Base-by-base conservation (phyloP, 1,140 invertebrate genomes). In the Bombyx mandarina region DNA sequence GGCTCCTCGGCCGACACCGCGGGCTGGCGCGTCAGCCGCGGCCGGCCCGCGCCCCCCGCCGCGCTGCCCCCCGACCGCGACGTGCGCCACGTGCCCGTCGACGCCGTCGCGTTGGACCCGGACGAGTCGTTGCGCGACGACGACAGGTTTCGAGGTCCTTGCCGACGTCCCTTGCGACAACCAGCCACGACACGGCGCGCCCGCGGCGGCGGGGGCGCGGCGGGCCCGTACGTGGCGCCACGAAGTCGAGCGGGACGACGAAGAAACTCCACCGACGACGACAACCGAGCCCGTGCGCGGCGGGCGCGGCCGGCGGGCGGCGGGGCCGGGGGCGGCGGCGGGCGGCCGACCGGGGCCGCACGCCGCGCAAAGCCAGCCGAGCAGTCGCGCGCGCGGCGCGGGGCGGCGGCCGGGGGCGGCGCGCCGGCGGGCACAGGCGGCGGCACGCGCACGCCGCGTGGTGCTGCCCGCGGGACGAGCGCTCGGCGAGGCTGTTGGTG, bases 131-230 rank as follows among this genome's bases (percentile, higher is more conserved):
- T 97, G 9, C 95, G 89, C 1, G 94, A 95, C 66, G 93, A 94
- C 49, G 94, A 96, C 53, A 97, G 79, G 79, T 96, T 97, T n/a
- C n/a, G n/a, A n/a, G n/a, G n/a, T 1, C 95, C 97, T 73, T 97
- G 95, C 77, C 97, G 95, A 1, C 94, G 96, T 0, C 95, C 94
- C 84, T 97, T 97, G 18, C 95, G 88, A n/a, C n/a, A n/a, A n/a
- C n/a, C n/a, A 0, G 95, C 95, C 5, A 97, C 94, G 22, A 96
- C 88, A 95, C 95, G 97, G 0, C 95, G 95, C 0, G 95, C 94
- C 35, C 94, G 88, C 68, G 94, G 93, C 0, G 94, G 93, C 48
- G 95, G 81, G 0, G 94, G 94, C 57, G 95, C 92, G 1, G 93
- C 92, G 62, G 18, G 18, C 49, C 94, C 92, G 63, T 91, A 91